phyloP scores from a whole-genome alignment of 2,888 invertebrate genomes.

The Hymenopus coronatus region DNA sequence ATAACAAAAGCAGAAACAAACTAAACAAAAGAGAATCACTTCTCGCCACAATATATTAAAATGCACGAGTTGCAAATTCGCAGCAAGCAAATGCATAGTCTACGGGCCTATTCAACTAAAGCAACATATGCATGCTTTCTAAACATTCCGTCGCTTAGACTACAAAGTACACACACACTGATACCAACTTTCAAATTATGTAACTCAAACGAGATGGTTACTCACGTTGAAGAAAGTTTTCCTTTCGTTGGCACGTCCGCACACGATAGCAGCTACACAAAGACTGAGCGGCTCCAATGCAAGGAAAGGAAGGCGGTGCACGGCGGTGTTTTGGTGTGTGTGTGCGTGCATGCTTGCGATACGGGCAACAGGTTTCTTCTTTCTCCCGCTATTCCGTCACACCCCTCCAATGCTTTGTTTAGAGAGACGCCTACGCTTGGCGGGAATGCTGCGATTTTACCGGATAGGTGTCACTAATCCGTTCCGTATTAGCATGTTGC shows the following conservation, averaged over 20 bases:
- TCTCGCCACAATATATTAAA: too few species aligned
- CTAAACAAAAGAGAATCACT: too few species aligned
- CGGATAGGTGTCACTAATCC: not conserved
- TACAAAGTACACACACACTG: not conserved
- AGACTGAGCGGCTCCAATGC: not conserved
- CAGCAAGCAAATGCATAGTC: too few species aligned
- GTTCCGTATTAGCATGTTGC: not conserved
- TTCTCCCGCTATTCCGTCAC: not conserved
- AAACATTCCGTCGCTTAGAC: not conserved
- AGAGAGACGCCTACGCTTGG: not conserved
- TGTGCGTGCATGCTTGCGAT: not conserved
- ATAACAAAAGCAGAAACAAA: too few species aligned
- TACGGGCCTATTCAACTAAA: not conserved
- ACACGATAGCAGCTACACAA: not conserved
- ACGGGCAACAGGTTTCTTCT: not conserved
- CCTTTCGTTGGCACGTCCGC: not conserved
- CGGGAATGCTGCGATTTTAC: not conserved
- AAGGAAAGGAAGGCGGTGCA: not conserved
- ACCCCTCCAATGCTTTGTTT: not conserved
- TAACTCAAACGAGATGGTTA: not conserved
- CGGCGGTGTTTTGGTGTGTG: too few species aligned
- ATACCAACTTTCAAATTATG: not conserved
- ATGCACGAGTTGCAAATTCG: too few species aligned
- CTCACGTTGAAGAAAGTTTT: not conserved
- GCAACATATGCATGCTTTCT: not conserved